Evolutionary conservation across 2,888 invertebrate genomes (phyloP), one percentile per base, ranked within the genome.

Genomic region (Amiota mariae): DNA sequence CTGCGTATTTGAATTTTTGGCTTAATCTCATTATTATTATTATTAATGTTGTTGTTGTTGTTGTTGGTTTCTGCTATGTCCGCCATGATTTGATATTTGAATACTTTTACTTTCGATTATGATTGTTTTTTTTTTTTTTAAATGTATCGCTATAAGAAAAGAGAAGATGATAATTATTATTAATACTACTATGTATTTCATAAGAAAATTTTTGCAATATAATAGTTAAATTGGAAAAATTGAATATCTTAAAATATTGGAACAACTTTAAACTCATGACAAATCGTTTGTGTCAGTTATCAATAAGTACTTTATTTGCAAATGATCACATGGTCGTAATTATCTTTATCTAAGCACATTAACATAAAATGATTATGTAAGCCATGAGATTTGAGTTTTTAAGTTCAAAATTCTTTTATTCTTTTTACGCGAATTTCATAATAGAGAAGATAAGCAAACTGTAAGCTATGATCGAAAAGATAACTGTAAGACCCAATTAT

Each of bases 1-100:
- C 76, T 63, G 71, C 87, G 88, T 57, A 89, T 82, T 78, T 88
- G 87, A 75, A 89, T 76, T 82, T 88, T 89, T 66, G 87, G 84
- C 79, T 88, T 88, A 77, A 80, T 84, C 72, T 81, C 87, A 76
- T 20, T 68, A 11, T 51, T 51, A 24, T 67, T 67, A 20, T 57
- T 63, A 36, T 63, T 63, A 36, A 24, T 57, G 59, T 59, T 59
- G 48, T 48, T 66, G 10, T 66, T 66, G 18, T 66, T 66, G 66
- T 54, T 54, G 9, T 54, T 54, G n/a, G 54, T 68, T 68, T 51
- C 24, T 54, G 67, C 54, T 20, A 54, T 68, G 47, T 68, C 67
- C 13, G 67, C 67, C 67, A 68, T 68, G 11, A 54, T 68, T 24
- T 13, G 24, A 11, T 66, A 13, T 24, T 61, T 46, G 12, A 36